Evolutionary conservation across 2,888 invertebrate genomes (phyloP), one percentile per base, ranked within the genome.

Genomic region (Agrotis ipsilon): DNA sequence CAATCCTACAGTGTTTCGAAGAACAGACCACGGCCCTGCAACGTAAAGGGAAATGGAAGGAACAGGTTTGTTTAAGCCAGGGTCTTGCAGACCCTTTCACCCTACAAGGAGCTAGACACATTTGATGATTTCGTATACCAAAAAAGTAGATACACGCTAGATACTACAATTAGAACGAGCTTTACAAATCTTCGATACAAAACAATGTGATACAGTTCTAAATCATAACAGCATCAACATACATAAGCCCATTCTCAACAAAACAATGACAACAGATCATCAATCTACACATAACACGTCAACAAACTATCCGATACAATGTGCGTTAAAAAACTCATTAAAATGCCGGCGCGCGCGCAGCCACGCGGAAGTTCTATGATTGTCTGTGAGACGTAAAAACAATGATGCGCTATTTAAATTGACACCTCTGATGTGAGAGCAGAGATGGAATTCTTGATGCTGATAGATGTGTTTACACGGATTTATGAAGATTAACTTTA

Each of bases 291-390:
- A 75, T 59, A 81, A 63, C 54, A 24, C 66, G 67, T 69, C 70
- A 68, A 70, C 64, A 83, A 72, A 75, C 78, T 46, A 71, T 78
- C 70, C 43, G 27, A 78, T 71, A 81, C 75, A 80, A 83, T 75
- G 45, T 72, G 54, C 27, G 63, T 65, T 71, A 79, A 83, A 83
- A 83, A 80, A 60, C 80, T 83, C 80, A 84, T 83, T 84, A 83
- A 78, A 75, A 78, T 74, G n/a, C 68, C 68, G 27, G 76, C 75
- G 82, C 75, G 32, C 62, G 72, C 72, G 62, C 72, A 61, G 57
- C 61, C 48, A 83, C 72, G 84, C 83, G 84, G 84, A 82, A 83
- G 82, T 51, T 7, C 19, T 62, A n/a, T 54, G 72, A 75, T 78
- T 72, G 77, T 62, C 60, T 63, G n/a, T 68, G 72, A 62, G 55